phyloP scores from a whole-genome alignment of 2,113 vertebrate genomes.

The Coturnix japonica region DNA sequence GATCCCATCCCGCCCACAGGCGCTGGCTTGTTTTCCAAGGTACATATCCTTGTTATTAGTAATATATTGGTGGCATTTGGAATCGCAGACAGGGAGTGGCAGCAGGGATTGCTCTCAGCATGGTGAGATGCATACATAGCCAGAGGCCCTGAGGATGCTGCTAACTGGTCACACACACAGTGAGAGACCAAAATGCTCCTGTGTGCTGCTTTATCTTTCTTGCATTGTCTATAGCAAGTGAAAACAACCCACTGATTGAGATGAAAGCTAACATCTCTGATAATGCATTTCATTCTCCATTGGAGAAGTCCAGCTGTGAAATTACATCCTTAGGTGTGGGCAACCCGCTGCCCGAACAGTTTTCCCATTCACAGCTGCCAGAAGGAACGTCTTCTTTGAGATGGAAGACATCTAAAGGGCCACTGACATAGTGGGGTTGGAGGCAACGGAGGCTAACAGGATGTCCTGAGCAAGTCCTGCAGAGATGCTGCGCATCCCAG shows the following conservation, averaged over 20 bases:
- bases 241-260: background rate
- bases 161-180: background rate
- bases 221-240: background rate
- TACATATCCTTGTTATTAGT: background rate
- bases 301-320: background rate
- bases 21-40: background rate
- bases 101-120: background rate
- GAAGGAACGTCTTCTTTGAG: background rate
- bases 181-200: background rate
- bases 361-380: background rate
- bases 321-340: background rate
- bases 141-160: background rate
- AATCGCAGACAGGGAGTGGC: background rate
- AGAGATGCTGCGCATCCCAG: background rate
- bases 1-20: conserved; percentile 10
- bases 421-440: fast-evolving
- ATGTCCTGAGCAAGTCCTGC: background rate
- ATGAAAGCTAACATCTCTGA: background rate
- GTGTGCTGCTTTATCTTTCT: background rate
- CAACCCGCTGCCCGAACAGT: background rate
- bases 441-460: background rate
- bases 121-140: background rate
- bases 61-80: background rate
- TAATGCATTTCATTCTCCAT: background rate
- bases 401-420: background rate